Evolutionary conservation across 2,113 vertebrate genomes (phyloP).

Genomic region (Pelecanus crispus): DNA sequence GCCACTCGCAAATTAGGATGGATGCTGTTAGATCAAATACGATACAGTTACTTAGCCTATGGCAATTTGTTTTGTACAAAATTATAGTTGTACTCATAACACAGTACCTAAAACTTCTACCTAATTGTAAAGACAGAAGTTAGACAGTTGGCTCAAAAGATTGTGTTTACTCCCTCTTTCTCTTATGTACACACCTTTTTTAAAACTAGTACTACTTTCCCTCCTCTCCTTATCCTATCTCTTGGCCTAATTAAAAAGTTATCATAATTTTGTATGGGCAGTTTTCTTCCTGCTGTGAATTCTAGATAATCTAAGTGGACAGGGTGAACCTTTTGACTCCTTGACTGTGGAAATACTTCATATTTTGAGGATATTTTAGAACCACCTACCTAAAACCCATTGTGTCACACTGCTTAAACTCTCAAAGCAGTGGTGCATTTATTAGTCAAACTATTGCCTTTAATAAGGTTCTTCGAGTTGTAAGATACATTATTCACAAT

Average conservation of each 20-base stretch:
- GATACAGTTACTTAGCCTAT: not conserved
- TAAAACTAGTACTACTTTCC: not conserved
- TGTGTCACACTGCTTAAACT: not conserved
- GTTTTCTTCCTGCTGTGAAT: not conserved
- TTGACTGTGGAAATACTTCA: not conserved
- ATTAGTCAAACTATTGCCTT: not conserved
- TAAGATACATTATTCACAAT: not conserved
- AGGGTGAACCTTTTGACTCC: not conserved
- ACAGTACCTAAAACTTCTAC: not conserved
- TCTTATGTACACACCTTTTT: accelerated
- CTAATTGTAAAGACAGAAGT: not conserved
- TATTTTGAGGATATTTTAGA: not conserved
- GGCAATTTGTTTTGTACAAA: not conserved
- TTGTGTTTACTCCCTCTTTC: not conserved
- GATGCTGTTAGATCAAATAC: not conserved
- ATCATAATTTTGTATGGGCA: not conserved
- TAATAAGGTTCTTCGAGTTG: not conserved
- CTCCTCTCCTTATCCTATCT: not conserved
- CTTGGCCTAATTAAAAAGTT: not conserved
- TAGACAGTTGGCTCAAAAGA: not conserved
- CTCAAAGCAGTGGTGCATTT: not conserved
- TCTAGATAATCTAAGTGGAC: not conserved
- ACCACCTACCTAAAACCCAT: not conserved
- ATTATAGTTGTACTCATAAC: not conserved
- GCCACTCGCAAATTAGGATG: not conserved